phyloP scores from a whole-genome alignment of 2,888 invertebrate species.

The Pseudoips prasinana region DNA sequence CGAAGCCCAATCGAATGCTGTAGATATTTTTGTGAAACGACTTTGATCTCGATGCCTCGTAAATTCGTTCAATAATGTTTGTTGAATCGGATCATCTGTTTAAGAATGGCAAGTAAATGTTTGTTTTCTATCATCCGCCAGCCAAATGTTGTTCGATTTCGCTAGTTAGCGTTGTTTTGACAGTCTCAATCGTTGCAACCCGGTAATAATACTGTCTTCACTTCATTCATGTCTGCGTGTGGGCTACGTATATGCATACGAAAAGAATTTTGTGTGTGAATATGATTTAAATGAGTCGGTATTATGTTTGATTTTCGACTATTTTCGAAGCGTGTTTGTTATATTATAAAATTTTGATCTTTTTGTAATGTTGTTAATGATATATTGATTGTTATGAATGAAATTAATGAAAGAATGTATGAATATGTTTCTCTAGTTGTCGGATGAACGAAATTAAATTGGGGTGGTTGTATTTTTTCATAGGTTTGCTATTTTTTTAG shows the following conservation, averaged over 20 bases:
- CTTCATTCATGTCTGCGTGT: conserved; percentile 44
- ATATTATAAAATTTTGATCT: conserved; percentile 29
- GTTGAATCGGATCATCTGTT: conserved; percentile 68
- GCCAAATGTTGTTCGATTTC: conserved; percentile 72
- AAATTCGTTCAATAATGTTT: conserved; percentile 70
- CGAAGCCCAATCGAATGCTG: conserved; percentile 39
- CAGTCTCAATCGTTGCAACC: conserved; percentile 65
- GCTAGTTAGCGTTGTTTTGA: conserved; percentile 77
- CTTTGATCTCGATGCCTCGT: conserved; percentile 71
- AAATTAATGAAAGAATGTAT: conserved; percentile 34
- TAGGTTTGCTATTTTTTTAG: conserved; percentile 9
- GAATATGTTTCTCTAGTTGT: conserved; percentile 23
- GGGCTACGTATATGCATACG: conserved; percentile 39
- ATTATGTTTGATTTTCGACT: conserved; percentile 29
- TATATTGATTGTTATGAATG: conserved; percentile 29
- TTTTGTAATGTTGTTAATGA: conserved; percentile 29
- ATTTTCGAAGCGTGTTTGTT: conserved; percentile 32
- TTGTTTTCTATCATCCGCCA: conserved; percentile 77
- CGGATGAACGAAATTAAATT: conserved; percentile 12
- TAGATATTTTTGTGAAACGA: conserved; percentile 55
- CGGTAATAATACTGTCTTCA: conserved; percentile 71
- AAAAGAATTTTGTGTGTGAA: conserved; percentile 32
- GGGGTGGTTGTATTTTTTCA: conserved; percentile 19
- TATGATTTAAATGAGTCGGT: conserved; percentile 32
- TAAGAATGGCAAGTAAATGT: conserved; percentile 71